phyloP scores from a whole-genome alignment of 1,140 invertebrate genomes.

The Anastatus disparis region DNA sequence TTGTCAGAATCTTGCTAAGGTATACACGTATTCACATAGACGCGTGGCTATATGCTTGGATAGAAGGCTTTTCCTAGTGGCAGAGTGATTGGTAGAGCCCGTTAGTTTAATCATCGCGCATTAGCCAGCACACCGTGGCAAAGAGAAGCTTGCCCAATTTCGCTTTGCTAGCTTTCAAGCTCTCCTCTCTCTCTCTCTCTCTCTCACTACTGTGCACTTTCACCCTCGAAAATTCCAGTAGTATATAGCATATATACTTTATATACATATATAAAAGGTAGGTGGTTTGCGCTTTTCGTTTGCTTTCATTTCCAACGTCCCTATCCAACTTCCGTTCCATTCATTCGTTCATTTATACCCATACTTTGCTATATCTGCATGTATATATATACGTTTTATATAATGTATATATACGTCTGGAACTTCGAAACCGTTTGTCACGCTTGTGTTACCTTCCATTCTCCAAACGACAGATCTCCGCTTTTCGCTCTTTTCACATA shows the following conservation, averaged over 20 bases:
- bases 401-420: not conserved
- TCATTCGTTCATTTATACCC: slow-evolving; percentile 49
- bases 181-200: not conserved
- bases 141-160: slow-evolving; percentile 33
- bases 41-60: not conserved
- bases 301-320: slow-evolving; percentile 46
- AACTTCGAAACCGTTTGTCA: slow-evolving; percentile 56
- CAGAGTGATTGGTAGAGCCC: slow-evolving; percentile 64
- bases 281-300: no score
- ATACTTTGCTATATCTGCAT: no score
- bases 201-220: slow-evolving; percentile 53
- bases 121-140: slow-evolving; percentile 58
- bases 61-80: slow-evolving; percentile 53
- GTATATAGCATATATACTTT: no score
- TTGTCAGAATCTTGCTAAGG: not conserved
- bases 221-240: slow-evolving; percentile 60
- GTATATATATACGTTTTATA: no score
- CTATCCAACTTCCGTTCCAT: slow-evolving; percentile 32
- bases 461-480: slow-evolving; percentile 44
- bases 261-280: no score
- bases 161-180: not conserved
- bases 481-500: no score
- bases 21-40: not conserved
- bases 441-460: slow-evolving; percentile 45
- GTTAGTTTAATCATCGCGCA: slow-evolving; percentile 68